Evolutionary conservation across 2,113 vertebrate species (phyloP).

Genomic region (Tragelaphus imberbis): DNA sequence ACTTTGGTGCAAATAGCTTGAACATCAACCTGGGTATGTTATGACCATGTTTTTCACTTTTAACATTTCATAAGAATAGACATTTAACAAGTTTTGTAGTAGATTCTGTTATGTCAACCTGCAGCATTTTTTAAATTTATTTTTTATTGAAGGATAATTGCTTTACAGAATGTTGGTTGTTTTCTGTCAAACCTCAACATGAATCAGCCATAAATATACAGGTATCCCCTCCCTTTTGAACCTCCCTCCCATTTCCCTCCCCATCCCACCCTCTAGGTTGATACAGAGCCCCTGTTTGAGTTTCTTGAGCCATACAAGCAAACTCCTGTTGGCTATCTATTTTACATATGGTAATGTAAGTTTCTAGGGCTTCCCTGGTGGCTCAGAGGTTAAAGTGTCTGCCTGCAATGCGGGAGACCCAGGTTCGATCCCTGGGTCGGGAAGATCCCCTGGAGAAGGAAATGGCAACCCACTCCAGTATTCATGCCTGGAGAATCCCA

Average conservation of each 20-base stretch:
- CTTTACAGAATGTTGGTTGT: background rate
- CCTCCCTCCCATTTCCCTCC: background rate
- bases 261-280: background rate
- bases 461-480: no score
- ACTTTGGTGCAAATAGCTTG: background rate
- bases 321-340: rapidly evolving
- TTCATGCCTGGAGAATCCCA: no score
- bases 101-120: background rate
- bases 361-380: no score
- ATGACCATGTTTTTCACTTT: background rate
- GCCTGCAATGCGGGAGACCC: no score
- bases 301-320: background rate
- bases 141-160: background rate
- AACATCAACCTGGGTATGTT: background rate
- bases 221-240: background rate
- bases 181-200: background rate
- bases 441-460: no score
- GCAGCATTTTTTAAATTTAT: background rate
- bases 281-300: background rate
- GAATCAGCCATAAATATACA: background rate
- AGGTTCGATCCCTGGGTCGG: no score
- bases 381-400: no score
- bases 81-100: background rate
- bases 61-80: background rate
- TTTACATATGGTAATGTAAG: background rate